Base-by-base conservation (phyloP, 1,140 invertebrate species). In the Andricus grossulariae region DNA sequence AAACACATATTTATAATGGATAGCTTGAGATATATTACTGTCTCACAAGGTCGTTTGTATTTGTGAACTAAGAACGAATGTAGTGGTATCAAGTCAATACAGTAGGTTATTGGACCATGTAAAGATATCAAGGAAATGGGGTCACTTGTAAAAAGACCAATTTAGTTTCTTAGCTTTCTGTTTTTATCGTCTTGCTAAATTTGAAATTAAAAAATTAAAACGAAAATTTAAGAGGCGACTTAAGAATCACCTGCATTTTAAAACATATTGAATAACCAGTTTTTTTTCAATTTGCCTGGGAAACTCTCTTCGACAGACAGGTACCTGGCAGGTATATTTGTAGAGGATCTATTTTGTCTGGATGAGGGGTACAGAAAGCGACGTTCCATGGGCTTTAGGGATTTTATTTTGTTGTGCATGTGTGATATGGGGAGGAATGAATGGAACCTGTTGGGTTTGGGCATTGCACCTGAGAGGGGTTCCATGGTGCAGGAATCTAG, bases 251-350 rank as follows among this genome's bases (percentile, higher is more conserved):
- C 39, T 45, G 39, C 8, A 45, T 45, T 11, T 45, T 11, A 45
- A 45, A 11, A 45, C 6, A 45, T 11, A 45, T 45, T 45, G 39
- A 45, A 45, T 45, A 45, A 45, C 39, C 39, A 45, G 39, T 45
- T 55, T 55, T 55, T 50, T 55, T 50, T 72, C 18, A 7, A 71
- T 13, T 25, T 32, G 72, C 72, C 50, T 73, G 72, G 51, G 51
- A 73, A 73, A 52, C 39, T 16, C 25, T 66, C 16, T 66, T 6
- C 13, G 52, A 54, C 25, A 16, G 13, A 66, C 39, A 66, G 32
- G 12, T 66, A 66, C 60, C 50, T 73, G 72, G 72, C 72, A 73
- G 72, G 72, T 73, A 52, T 54, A 13, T 73, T 39, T 52, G 71
- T 50, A 50, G 49, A 72, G 19, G 50, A 51, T 72, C 19, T 49